These are phyloP conservation scores for Helogale parvula DNA, from an alignment of 2,113 vertebrate genomes.

Conservation along the genomic window DNA sequence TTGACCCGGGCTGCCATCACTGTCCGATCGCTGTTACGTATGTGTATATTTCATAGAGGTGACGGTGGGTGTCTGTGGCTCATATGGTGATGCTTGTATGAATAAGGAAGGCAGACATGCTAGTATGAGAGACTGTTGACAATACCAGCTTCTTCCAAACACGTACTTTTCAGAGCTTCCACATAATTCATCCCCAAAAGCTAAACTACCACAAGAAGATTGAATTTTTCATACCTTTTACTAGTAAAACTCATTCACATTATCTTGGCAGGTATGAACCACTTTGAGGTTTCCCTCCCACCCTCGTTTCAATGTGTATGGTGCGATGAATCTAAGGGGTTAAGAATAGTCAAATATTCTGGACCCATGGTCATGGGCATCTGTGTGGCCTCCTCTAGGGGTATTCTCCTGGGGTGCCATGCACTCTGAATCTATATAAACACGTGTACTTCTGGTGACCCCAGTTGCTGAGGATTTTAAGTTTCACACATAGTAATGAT, in stretches of 20 bases:
- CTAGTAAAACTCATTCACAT: conserved; percentile 54
- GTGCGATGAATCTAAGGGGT: not conserved
- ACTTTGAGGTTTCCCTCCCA: conserved; percentile 17
- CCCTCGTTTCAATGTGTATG: not conserved
- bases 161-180: not conserved
- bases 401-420: conserved; percentile 80
- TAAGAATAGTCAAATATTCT: not conserved
- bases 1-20: not conserved
- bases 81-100: rapidly evolving
- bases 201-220: not conserved
- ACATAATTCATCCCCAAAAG: not conserved
- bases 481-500: conserved; percentile 77
- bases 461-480: conserved; percentile 91
- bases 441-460: conserved; percentile 91
- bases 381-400: not conserved
- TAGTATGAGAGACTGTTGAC: not conserved
- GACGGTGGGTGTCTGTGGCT: rapidly evolving
- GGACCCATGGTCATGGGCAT: not conserved
- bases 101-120: not conserved
- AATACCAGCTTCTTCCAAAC: not conserved
- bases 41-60: not conserved
- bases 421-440: conserved; percentile 92
- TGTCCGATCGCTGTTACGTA: not conserved
- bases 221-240: conserved; percentile 42
- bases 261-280: not conserved